A percentile compares a stretch with the other conserved stretches of the same genome.
phyloP scores from a whole-genome alignment of 1,140 invertebrate species.

The Drosophila repletoides region DNA sequence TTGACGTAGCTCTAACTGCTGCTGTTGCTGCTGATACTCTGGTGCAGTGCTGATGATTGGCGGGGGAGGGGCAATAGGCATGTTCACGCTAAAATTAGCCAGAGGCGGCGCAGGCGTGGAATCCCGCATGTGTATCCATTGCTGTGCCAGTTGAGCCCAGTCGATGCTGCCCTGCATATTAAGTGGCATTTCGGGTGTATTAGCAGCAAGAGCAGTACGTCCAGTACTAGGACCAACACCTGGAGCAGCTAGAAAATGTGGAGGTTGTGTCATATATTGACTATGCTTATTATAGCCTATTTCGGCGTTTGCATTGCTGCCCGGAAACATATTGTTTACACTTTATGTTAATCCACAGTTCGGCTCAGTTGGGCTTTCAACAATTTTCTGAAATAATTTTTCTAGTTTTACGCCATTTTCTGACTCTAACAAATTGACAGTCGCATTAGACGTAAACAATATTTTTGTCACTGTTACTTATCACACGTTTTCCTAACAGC shows the following conservation, averaged over 20 bases:
- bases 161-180: slow-evolving; percentile 87
- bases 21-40: slow-evolving; percentile 39
- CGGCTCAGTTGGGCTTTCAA: slow-evolving; percentile 3
- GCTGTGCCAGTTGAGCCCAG: slow-evolving; percentile 97
- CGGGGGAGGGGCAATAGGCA: slow-evolving; percentile 60
- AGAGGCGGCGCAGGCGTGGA: slow-evolving; percentile 76
- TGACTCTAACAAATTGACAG: slow-evolving; percentile 23
- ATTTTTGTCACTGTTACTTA: neutral
- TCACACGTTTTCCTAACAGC: neutral
- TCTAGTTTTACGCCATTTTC: slow-evolving; percentile 54
- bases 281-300: slow-evolving; percentile 83
- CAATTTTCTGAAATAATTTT: slow-evolving; percentile 40
- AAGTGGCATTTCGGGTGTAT: slow-evolving; percentile 71
- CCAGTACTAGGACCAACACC: slow-evolving; percentile 82
- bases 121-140: slow-evolving; percentile 99
- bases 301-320: slow-evolving; percentile 58
- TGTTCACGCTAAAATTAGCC: slow-evolving; percentile 80
- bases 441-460: slow-evolving; percentile 5
- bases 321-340: slow-evolving; percentile 58
- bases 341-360: neutral
- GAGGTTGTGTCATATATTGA: slow-evolving; percentile 64
- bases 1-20: slow-evolving; percentile 8
- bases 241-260: slow-evolving; percentile 32
- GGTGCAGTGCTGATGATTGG: slow-evolving; percentile 56
- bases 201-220: neutral